Evolutionary conservation across 2,797 vertebrate species (phyloP).

Genomic region (Rallus crepitans): DNA sequence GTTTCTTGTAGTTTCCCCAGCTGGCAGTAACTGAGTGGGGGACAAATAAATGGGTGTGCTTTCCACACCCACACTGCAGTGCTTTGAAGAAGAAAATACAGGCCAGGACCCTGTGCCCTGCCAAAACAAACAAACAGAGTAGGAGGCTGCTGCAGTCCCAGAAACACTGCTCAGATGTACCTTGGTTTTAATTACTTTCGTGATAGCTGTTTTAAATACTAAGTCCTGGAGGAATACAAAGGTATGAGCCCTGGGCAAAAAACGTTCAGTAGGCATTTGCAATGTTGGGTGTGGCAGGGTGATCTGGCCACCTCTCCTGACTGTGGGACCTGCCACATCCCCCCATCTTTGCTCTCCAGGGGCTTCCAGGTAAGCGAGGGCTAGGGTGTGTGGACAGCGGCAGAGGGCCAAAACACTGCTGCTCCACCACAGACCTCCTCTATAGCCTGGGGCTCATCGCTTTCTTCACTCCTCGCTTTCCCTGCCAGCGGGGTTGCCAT

Average conservation of each 20-base stretch:
- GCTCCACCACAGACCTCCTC: neutral
- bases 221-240: neutral
- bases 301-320: neutral
- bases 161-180: neutral
- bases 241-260: neutral
- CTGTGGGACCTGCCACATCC: accelerated
- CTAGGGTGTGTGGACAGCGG: neutral
- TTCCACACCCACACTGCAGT: neutral
- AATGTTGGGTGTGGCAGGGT: neutral
- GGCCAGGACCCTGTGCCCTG: neutral
- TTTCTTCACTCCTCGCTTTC: neutral
- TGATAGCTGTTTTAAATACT: neutral
- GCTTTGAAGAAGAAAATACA: neutral
- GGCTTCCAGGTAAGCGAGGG: neutral
- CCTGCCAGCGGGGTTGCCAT: accelerated
- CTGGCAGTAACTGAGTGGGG: neutral
- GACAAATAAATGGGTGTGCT: neutral
- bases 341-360: neutral
- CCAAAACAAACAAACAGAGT: too few relatives aligned
- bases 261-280: neutral
- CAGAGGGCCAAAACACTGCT: neutral
- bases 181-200: neutral
- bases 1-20: neutral
- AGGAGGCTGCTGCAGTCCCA: neutral
- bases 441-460: neutral